Base-by-base conservation (phyloP, 2,797 vertebrate species). In the Aldrovandia affinis region DNA sequence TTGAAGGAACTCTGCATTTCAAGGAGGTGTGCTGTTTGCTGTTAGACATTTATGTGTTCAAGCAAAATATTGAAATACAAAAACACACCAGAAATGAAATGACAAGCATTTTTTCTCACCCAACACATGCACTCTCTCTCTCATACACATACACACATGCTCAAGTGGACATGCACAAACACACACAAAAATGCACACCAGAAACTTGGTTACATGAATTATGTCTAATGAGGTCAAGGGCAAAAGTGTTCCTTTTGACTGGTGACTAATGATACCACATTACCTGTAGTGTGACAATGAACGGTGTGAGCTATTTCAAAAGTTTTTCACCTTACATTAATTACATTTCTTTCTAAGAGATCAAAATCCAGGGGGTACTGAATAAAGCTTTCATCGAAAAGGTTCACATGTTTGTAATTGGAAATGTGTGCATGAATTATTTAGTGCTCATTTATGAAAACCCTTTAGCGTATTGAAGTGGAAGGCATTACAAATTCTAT, bases 371-470 rank as follows among this genome's bases (percentile, higher is more conserved):
- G 12, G 18, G 20, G 15, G 5, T 39, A 73, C 9, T 25, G 20
- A 42, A 42, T 42, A 75, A 3, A 47, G 14, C 15, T 18, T 2
- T 15, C 15, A 39, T 70, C 44, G 8, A 44, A 47, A 75, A 75
- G 18, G 70, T 20, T 44, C 18, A 20, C 39, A 22, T 39, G 8
- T 33, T 73, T 36, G 39, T 44, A 75, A 75, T 42, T 10, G 12
- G 70, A 47, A 75, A 75, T 75, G 42, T 75, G 70, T n/a, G 70
- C 22, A 75, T 44, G 70, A 47, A 75, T 75, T 44, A 75, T 75
- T 25, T 75, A 22, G 8, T 9, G 36, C 36, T 75, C 39, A 75
- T 44, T 22, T 12, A 44, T 44, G 70, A 25, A 42, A 44, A 10
- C 25, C 22, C 8, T 44, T 44, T 42, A 22, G 39, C 68, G 7